Evolutionary conservation across 2,797 vertebrate species (phyloP).

Genomic region (Meda fulgida): DNA sequence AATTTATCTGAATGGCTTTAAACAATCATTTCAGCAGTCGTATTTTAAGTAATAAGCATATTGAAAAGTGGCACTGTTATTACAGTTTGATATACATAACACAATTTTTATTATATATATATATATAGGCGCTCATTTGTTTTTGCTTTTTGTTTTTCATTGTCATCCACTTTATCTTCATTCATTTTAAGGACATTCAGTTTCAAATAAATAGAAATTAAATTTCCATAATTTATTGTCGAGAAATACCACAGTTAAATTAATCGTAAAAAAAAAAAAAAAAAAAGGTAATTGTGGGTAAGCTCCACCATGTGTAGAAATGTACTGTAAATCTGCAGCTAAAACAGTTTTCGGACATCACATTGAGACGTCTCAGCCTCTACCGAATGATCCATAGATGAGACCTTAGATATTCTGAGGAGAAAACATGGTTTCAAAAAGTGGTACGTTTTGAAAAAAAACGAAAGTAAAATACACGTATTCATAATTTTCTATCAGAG

Average conservation of each 20-base stretch:
- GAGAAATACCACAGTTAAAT: constrained; percentile 39
- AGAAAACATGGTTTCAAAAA: constrained; percentile 5
- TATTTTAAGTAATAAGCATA: constrained; percentile 68
- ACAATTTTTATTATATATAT: neutral
- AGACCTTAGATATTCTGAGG: neutral
- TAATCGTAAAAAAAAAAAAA: neutral
- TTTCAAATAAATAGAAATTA: constrained; percentile 64
- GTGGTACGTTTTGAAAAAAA: no score
- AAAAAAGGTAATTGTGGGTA: neutral
- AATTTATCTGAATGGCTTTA: constrained; percentile 39
- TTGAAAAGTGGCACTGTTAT: constrained; percentile 58
- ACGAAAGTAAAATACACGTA: neutral
- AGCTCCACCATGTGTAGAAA: neutral
- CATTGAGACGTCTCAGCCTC: neutral
- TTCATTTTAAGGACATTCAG: constrained; percentile 54
- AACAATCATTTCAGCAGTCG: constrained; percentile 65
- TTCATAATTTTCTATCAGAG: neutral
- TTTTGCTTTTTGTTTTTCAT: constrained; percentile 22
- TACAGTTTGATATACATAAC: constrained; percentile 46
- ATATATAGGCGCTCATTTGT: constrained; percentile 20
- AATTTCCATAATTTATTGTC: constrained; percentile 52
- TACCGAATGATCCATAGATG: neutral
- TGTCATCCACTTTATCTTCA: constrained; percentile 24
- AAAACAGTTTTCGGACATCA: neutral
- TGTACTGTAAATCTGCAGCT: constrained; percentile 14